These are phyloP conservation scores for Zygaena filipendulae DNA, from an alignment of 2,888 invertebrate species.

Conservation along the genomic window DNA sequence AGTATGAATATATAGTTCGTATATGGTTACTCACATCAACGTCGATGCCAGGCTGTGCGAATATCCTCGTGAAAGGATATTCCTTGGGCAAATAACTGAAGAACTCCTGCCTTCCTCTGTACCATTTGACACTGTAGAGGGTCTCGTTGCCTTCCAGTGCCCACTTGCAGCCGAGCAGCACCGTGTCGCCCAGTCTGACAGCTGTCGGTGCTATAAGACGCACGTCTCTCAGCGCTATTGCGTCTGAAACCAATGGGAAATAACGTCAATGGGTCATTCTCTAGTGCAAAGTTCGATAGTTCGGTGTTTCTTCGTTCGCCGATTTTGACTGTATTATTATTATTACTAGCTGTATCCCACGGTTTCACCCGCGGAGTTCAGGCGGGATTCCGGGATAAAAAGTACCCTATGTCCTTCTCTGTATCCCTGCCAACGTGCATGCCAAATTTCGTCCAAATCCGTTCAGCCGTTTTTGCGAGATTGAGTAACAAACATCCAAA, in stretches of 20 bases:
- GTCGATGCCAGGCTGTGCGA: slow-evolving; percentile 73
- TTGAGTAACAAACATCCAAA: too few relatives aligned
- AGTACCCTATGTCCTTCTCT: too few relatives aligned
- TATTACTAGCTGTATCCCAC: too few relatives aligned
- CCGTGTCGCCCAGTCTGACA: slow-evolving; percentile 76
- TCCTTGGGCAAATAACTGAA: slow-evolving; percentile 84
- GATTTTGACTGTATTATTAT: too few relatives aligned
- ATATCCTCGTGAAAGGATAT: slow-evolving; percentile 78
- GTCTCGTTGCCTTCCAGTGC: slow-evolving; percentile 76
- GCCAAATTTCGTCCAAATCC: too few relatives aligned
- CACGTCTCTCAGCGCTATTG: slow-evolving; percentile 72
- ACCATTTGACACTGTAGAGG: slow-evolving; percentile 86
- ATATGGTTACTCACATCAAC: slow-evolving; percentile 76
- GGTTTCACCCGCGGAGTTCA: too few relatives aligned
- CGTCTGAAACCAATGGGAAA: slow-evolving; percentile 53
- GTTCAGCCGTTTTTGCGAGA: too few relatives aligned
- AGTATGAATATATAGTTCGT: too few relatives aligned
- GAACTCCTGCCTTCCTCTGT: slow-evolving; percentile 80
- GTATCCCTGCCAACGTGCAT: too few relatives aligned
- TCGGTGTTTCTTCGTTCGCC: too few relatives aligned
- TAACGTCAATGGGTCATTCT: too few relatives aligned
- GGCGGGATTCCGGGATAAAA: too few relatives aligned
- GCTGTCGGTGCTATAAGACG: slow-evolving; percentile 77
- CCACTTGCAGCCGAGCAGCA: slow-evolving; percentile 78
- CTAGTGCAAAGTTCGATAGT: slow-evolving; percentile 9